These are phyloP conservation scores for Brachypterus glaber DNA, from an alignment of 2,888 invertebrate species.

Conservation along the genomic window DNA sequence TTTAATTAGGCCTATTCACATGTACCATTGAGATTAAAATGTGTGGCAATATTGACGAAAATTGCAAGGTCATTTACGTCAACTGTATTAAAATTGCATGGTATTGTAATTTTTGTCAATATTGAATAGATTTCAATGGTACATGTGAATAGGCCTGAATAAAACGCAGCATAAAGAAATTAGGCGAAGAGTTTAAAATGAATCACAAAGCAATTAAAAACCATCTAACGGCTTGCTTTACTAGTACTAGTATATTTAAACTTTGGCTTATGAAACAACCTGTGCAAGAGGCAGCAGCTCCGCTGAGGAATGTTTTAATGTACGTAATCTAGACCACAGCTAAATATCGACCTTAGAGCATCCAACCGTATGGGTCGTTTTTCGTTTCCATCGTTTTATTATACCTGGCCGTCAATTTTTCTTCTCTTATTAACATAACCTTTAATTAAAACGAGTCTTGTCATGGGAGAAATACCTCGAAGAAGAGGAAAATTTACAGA, in stretches of 20 bases:
- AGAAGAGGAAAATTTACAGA: conserved; percentile 6
- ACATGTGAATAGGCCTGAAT: too few species aligned
- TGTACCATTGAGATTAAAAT: too few species aligned
- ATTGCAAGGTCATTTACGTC: too few species aligned
- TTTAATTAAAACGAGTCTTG: conserved; percentile 10
- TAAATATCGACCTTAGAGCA: conserved; percentile 12
- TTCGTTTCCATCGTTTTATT: not conserved
- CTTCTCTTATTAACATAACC: conserved; percentile 7
- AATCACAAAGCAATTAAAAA: too few species aligned
- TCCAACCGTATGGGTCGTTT: not conserved
- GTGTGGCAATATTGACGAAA: too few species aligned
- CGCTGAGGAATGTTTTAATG: conserved; percentile 21
- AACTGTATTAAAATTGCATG: too few species aligned
- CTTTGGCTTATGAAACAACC: conserved; percentile 2
- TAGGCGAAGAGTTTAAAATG: too few species aligned
- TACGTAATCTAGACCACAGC: conserved; percentile 11
- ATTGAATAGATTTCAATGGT: too few species aligned
- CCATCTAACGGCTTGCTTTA: not conserved
- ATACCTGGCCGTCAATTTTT: conserved; percentile 11
- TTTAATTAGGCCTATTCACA: too few species aligned
- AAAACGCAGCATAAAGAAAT: too few species aligned
- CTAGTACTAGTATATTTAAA: not conserved
- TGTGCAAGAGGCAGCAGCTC: too few species aligned
- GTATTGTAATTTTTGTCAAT: too few species aligned
- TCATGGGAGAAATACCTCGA: not conserved